Evolutionary conservation across 37 sponge, comb jelly and placozoan species (phyloP).

Genomic region (Beroe forskalii): DNA sequence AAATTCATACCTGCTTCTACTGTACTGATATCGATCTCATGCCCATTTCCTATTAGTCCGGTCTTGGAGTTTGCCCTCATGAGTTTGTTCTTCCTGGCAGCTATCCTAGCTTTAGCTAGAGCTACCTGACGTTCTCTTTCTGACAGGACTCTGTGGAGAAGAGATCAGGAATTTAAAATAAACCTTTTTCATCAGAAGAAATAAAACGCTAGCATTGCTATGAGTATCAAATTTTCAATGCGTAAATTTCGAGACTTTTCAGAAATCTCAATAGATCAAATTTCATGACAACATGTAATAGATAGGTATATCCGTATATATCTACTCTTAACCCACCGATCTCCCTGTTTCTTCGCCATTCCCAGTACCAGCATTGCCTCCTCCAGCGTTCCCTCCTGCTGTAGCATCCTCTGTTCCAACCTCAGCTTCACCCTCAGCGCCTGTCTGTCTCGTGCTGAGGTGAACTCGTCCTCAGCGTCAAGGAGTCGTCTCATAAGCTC

Average conservation of each 20-base stretch:
- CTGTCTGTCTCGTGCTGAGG: slow-evolving; percentile 16
- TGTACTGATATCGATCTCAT: slow-evolving; percentile 23
- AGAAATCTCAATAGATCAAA: too few species aligned
- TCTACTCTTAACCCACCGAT: too few species aligned
- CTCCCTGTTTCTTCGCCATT: not conserved
- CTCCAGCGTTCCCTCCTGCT: slow-evolving; percentile 47
- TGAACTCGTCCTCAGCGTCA: slow-evolving; percentile 13
- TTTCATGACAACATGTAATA: too few species aligned
- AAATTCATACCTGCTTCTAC: slow-evolving; percentile 30
- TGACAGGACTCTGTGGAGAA: slow-evolving; percentile 5
- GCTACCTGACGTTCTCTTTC: slow-evolving; percentile 45
- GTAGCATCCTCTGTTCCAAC: slow-evolving; percentile 16
- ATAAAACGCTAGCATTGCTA: too few species aligned
- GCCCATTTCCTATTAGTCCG: not conserved
- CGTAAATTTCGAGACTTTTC: too few species aligned
- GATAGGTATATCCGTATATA: too few species aligned
- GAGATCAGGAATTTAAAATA: too few species aligned
- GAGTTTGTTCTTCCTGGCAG: slow-evolving; percentile 11
- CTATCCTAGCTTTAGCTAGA: slow-evolving; percentile 40
- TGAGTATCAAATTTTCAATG: too few species aligned
- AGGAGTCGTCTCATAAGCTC: slow-evolving; percentile 53
- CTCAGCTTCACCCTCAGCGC: slow-evolving; percentile 46
- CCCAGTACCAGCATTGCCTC: slow-evolving; percentile 52
- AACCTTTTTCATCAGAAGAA: too few species aligned
- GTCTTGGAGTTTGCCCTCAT: not conserved